These are phyloP conservation scores for Lysandra coridon DNA, from an alignment of 2,888 invertebrate species.

Conservation along the genomic window DNA sequence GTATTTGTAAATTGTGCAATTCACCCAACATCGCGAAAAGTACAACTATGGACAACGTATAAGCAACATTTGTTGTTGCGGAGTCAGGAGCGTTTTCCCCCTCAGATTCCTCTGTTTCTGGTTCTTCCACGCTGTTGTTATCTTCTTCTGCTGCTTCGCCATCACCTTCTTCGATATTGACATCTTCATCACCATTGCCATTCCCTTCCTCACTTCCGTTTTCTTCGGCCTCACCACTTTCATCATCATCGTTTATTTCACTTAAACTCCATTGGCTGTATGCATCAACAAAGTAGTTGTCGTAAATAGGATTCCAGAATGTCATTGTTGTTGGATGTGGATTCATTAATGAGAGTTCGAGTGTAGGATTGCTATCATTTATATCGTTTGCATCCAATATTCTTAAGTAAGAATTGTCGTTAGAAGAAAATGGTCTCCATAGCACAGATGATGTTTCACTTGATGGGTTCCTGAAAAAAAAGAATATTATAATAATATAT, in stretches of 20 bases:
- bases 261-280: constrained; percentile 53
- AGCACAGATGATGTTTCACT: constrained; percentile 51
- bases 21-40: constrained; percentile 55
- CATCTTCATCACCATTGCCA: constrained; percentile 34
- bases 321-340: constrained; percentile 52
- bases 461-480: constrained; percentile 57
- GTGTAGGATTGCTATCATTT: constrained; percentile 41
- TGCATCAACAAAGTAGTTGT: constrained; percentile 59
- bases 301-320: constrained; percentile 65
- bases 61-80: constrained; percentile 57
- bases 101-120: constrained; percentile 39
- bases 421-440: constrained; percentile 57
- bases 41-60: constrained; percentile 58
- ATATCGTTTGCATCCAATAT: constrained; percentile 54
- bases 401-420: constrained; percentile 49
- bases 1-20: constrained; percentile 52
- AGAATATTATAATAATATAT: constrained; percentile 32
- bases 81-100: constrained; percentile 45
- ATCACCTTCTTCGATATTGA: constrained; percentile 35
- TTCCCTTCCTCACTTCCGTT: constrained; percentile 34
- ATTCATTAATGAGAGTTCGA: constrained; percentile 51
- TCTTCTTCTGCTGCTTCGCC: constrained; percentile 38
- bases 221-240: constrained; percentile 38
- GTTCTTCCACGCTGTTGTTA: constrained; percentile 37
- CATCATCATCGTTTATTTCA: constrained; percentile 49